Base-by-base conservation (phyloP, 2,888 invertebrate genomes). In the Tolmerus cingulatus region DNA sequence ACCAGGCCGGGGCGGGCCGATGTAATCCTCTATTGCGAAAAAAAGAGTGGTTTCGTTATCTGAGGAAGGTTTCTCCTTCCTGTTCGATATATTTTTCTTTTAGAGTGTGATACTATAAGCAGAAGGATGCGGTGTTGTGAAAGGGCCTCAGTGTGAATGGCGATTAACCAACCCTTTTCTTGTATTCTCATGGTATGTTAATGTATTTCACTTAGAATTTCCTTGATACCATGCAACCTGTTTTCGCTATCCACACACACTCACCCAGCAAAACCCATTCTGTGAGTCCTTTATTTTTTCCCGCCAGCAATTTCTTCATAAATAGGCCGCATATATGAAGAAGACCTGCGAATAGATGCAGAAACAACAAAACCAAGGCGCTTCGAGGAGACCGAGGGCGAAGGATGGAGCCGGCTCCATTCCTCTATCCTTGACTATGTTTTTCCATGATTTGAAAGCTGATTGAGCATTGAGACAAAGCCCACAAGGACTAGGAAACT, bases 101-200 rank as follows among this genome's bases (percentile, higher is more conserved):
- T 37, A 84, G 57, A n/a, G 82, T 37, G 57, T 19, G 51, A 7
- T n/a, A 66, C 27, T 66, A 51, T 66, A 40, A 57, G 55, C 4
- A 34, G 66, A 12, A 37, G 34, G 66, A 66, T 84, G 57, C 66
- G 55, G 16, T 84, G n/a, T 66, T 46, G 82, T 84, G 37, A 84
- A 66, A 84, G 23, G 40, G 40, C 19, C 66, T 84, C 37, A 37
- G 82, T 37, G 82, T 84, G 40, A 66, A 66, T 66, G 46, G 66
- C 82, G 82, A 84, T 84, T 84, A 84, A 84, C 55, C 66, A 84
- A 84, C 57, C 66, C 82, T 66, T 84, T 84, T 43, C 66, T 23
- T 79, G 16, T 51, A 51, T 79, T 30, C 79, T 51, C n/a, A 27
- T 27, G 79, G 79, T 79, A 79, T 51, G 51, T 79, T 79, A 79